Evolutionary conservation across 2,797 vertebrate species (phyloP), one percentile per base, ranked within the genome.

Genomic region (Clarias laeviceps): DNA sequence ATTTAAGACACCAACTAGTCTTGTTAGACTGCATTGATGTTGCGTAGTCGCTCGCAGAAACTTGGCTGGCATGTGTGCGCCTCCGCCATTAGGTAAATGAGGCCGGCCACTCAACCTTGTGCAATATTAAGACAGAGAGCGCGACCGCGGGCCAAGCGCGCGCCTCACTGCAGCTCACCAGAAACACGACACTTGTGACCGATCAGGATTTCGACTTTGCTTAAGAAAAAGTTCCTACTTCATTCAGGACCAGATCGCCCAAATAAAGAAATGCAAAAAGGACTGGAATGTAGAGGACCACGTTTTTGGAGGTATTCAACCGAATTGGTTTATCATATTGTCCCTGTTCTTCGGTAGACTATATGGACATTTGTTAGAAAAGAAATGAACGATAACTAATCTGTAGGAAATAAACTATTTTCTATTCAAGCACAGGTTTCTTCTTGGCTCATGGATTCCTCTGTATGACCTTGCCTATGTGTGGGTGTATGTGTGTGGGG

Each of bases 111-210:
- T 96, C 95, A 96, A 96, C 95, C 95, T 94, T 91, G 92, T 92
- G 93, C 93, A 95, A 95, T 95, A 95, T 94, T 91, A 94, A 96
- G 95, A 94, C 95, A 95, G 95, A 95, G 95, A 95, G 94, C 95
- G 94, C 92, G 95, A 95, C 94, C 95, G 92, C 91, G 92, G 94
- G 94, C 94, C 94, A 91, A 91, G 92, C 91, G 93, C 91, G 91
- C 93, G 93, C 91, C 91, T 95, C 94, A 93, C 91, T 93, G 91
- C 92, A 91, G 92, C 92, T 89, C 89, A 91, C 91, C 93, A 90
- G 91, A 93, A 92, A 93, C 93, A 90, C 92, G 86, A 89, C 88
- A 88, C 61, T 66, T 64, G 40, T 91, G 91, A 88, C 85, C 85
- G 90, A 92, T 89, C 89, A 88, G 91, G 86, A 89, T 92, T 89